These are phyloP conservation scores for Brachyptera putata DNA, from an alignment of 2,888 invertebrate species.

Conservation along the genomic window DNA sequence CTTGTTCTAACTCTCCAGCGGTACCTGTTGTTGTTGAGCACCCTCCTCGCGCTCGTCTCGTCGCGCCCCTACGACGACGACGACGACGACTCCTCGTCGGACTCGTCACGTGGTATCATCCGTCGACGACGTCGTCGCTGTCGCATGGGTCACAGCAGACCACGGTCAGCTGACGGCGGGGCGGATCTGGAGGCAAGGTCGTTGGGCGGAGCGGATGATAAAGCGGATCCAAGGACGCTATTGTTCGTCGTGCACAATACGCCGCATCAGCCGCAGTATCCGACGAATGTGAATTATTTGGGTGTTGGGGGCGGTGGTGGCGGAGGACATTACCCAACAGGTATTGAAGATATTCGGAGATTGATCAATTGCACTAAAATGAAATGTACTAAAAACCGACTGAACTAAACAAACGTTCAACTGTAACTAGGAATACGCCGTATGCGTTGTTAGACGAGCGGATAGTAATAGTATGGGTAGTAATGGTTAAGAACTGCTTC, in stretches of 20 bases:
- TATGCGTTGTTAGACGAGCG: too few species aligned
- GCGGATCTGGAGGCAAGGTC: not conserved
- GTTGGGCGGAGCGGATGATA: not conserved
- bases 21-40: not conserved
- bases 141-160: not conserved
- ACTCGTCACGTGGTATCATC: not conserved
- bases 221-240: not conserved
- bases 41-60: not conserved
- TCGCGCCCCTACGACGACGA: not conserved
- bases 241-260: constrained; percentile 6
- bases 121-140: not conserved
- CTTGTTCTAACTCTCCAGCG: not conserved
- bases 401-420: too few species aligned
- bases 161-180: not conserved
- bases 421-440: too few species aligned
- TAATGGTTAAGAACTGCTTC: too few species aligned
- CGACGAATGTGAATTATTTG: constrained; percentile 5
- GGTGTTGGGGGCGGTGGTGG: not conserved
- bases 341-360: too few species aligned
- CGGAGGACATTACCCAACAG: not conserved
- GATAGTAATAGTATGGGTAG: too few species aligned
- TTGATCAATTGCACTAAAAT: too few species aligned
- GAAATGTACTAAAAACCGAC: too few species aligned
- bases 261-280: not conserved
- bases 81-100: not conserved